phyloP scores from a whole-genome alignment of 2,113 vertebrate genomes.

The Dipodomys stephensi region DNA sequence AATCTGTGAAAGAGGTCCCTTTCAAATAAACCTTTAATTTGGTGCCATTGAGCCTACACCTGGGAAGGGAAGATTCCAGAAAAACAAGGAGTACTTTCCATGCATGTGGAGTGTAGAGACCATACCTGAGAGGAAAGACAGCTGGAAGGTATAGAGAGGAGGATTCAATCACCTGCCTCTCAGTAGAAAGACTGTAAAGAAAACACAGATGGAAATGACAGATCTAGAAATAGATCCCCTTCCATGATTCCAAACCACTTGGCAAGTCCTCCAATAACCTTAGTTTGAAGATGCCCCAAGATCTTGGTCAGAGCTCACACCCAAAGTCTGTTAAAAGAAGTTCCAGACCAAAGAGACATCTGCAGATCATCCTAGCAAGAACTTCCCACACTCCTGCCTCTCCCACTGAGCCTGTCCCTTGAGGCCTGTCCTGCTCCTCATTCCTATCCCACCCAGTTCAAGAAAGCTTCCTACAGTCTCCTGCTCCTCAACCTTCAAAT shows the following conservation, averaged over 20 bases:
- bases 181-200: not conserved
- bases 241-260: not conserved
- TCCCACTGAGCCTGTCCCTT: not conserved
- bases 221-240: not conserved
- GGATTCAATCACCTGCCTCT: not conserved
- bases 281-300: slow-evolving; percentile 7
- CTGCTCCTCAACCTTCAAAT: not conserved
- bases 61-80: not conserved
- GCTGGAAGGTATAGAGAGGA: not conserved
- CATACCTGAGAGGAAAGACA: not conserved
- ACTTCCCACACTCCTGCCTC: not conserved
- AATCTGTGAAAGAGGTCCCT: not conserved
- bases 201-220: not conserved
- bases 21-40: slow-evolving; percentile 24
- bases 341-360: not conserved
- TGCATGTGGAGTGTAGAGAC: not conserved
- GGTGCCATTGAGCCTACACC: not conserved
- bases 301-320: not conserved
- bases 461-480: not conserved
- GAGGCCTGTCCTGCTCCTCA: not conserved
- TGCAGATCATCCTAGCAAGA: not conserved
- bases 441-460: not conserved
- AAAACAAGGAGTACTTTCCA: not conserved
- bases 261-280: not conserved
- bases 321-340: not conserved